These are phyloP conservation scores for Casuarius casuarius DNA, from an alignment of 2,113 vertebrate species.

Conservation along the genomic window DNA sequence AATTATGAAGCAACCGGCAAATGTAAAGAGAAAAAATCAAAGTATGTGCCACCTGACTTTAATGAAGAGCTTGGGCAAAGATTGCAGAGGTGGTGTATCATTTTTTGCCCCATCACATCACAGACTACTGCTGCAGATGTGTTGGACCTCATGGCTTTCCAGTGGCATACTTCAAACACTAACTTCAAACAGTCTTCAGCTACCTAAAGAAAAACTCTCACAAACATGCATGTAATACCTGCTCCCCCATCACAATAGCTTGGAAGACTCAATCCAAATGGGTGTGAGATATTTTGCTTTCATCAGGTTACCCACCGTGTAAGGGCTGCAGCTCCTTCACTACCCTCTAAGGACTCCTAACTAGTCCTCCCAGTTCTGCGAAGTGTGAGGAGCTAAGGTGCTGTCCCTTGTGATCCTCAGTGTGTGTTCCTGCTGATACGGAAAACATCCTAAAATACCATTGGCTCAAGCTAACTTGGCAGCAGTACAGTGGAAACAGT, in stretches of 20 bases:
- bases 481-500: conserved; percentile 26
- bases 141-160: background rate
- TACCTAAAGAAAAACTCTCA: background rate
- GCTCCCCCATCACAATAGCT: background rate
- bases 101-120: background rate
- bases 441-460: conserved; percentile 43
- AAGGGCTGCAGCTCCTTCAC: background rate
- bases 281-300: background rate
- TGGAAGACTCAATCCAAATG: background rate
- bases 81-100: rapidly evolving
- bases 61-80: background rate
- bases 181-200: background rate
- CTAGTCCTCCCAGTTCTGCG: background rate
- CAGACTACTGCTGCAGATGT: background rate
- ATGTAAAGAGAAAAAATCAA: background rate
- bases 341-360: background rate
- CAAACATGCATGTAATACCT: background rate
- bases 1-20: background rate
- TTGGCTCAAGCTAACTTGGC: conserved; percentile 12
- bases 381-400: background rate
- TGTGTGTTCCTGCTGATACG: background rate
- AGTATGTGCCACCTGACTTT: background rate
- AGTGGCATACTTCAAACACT: background rate
- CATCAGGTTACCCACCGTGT: background rate
- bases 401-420: background rate